Evolutionary conservation across 2,797 vertebrate genomes (phyloP).

Genomic region (Scleropages formosus): DNA sequence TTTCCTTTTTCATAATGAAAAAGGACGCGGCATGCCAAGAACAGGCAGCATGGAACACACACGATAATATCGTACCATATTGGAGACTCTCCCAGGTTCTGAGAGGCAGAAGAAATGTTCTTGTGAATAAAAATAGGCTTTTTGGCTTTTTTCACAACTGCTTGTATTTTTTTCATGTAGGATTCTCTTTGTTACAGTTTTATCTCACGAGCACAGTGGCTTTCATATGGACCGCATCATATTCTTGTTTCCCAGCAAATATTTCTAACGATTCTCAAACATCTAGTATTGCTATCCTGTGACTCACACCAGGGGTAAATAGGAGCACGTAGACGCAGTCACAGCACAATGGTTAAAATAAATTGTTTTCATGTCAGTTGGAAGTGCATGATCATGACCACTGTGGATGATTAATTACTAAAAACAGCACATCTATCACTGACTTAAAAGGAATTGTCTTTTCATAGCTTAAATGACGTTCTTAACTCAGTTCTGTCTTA

Average conservation of each 20-base stretch:
- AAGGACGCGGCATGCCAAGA: conserved; percentile 46
- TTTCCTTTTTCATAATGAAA: conserved; percentile 56
- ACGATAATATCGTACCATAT: conserved; percentile 49
- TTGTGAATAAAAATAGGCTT: conserved; percentile 31
- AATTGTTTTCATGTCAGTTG: conserved; percentile 47
- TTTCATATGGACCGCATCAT: background rate
- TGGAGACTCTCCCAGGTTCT: conserved; percentile 42
- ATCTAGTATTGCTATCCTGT: background rate
- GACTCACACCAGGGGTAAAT: background rate
- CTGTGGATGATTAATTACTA: conserved; percentile 51
- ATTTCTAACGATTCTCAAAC: background rate
- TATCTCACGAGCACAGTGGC: background rate
- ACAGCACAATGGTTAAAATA: conserved; percentile 54
- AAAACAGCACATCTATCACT: conserved; percentile 55
- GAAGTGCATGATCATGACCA: conserved; percentile 40
- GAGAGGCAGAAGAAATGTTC: conserved; percentile 47
- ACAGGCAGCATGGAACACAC: conserved; percentile 63
- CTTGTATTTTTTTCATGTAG: conserved; percentile 1
- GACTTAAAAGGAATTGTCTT: conserved; percentile 42
- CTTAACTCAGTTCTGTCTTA: background rate
- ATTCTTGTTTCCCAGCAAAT: background rate
- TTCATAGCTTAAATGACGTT: conserved; percentile 36
- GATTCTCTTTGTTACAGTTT: background rate
- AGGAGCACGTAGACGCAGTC: background rate
- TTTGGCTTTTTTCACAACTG: background rate